Conservation (phyloP, 2,888 invertebrate genomes). For the Aromia moschata region DNA sequence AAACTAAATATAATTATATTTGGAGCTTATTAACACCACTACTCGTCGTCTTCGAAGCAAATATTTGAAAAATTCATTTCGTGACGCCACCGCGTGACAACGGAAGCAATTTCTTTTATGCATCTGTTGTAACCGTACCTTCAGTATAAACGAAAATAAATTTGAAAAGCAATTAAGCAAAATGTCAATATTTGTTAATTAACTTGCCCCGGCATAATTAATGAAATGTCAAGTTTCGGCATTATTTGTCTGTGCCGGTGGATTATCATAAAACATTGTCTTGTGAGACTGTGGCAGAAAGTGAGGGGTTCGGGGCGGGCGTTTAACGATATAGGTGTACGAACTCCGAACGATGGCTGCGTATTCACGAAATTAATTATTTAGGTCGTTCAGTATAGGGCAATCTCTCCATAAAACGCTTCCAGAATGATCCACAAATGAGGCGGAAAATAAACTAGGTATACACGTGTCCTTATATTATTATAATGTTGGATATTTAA, state of each 20-base stretch:
- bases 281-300: slow-evolving; percentile 10
- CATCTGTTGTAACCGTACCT: slow-evolving; percentile 6
- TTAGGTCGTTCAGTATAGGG: slow-evolving; percentile 15
- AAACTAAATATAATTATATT: too few species aligned
- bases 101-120: slow-evolving; percentile 17
- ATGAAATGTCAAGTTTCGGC: slow-evolving; percentile 24
- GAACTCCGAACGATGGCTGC: slow-evolving; percentile 11
- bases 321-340: slow-evolving; percentile 7
- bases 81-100: slow-evolving; percentile 14
- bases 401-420: slow-evolving; percentile 22
- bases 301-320: neutral
- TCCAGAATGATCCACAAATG: slow-evolving; percentile 23
- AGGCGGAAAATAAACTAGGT: slow-evolving; percentile 28
- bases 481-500: too few species aligned
- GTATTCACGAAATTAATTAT: slow-evolving; percentile 25
- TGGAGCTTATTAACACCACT: too few species aligned
- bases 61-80: slow-evolving; percentile 5
- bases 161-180: slow-evolving; percentile 20
- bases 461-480: slow-evolving; percentile 26
- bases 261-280: slow-evolving; percentile 18
- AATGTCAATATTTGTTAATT: slow-evolving; percentile 31
- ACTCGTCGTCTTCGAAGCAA: neutral
- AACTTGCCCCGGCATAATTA: slow-evolving; percentile 24
- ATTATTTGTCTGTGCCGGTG: slow-evolving; percentile 17
- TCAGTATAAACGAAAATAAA: slow-evolving; percentile 23